Evolutionary conservation across 1,140 invertebrate species (phyloP).

Genomic region (Saccostrea glomerata): DNA sequence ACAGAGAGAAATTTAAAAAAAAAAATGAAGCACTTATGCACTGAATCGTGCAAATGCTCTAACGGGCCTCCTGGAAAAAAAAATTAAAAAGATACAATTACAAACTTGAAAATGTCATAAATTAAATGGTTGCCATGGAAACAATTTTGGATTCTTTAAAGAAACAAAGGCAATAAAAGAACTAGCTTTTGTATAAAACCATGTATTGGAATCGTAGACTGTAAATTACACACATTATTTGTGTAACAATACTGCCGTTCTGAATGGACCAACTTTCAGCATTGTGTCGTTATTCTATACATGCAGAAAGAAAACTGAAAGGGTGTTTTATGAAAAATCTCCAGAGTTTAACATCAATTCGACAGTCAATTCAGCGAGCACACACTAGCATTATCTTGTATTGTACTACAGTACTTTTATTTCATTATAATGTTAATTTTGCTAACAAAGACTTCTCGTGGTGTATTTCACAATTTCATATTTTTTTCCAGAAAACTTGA

Average conservation of each 20-base stretch:
- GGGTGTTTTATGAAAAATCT: constrained; percentile 34
- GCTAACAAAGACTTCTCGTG: constrained; percentile 35
- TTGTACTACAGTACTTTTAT: not conserved
- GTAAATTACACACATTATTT: constrained; percentile 29
- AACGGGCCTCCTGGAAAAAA: no score
- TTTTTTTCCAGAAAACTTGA: constrained; percentile 18
- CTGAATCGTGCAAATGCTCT: no score
- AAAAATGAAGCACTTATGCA: no score
- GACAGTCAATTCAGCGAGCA: constrained; percentile 3
- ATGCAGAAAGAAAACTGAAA: constrained; percentile 26
- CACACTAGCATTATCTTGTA: not conserved
- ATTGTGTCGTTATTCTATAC: constrained; percentile 27
- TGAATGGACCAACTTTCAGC: constrained; percentile 26
- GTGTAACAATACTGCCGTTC: not conserved
- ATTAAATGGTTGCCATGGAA: constrained; percentile 22
- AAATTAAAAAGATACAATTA: no score
- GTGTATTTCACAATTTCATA: constrained; percentile 28
- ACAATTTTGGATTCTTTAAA: not conserved
- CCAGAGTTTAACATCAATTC: constrained; percentile 38
- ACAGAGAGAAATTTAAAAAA: no score
- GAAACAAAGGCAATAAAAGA: not conserved
- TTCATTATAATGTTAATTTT: constrained; percentile 35
- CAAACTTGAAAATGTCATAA: not conserved
- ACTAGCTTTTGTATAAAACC: not conserved
- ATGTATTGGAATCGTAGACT: constrained; percentile 18